Evolutionary conservation across 2,797 vertebrate genomes (phyloP).

Genomic region (Gambusia yucatana): DNA sequence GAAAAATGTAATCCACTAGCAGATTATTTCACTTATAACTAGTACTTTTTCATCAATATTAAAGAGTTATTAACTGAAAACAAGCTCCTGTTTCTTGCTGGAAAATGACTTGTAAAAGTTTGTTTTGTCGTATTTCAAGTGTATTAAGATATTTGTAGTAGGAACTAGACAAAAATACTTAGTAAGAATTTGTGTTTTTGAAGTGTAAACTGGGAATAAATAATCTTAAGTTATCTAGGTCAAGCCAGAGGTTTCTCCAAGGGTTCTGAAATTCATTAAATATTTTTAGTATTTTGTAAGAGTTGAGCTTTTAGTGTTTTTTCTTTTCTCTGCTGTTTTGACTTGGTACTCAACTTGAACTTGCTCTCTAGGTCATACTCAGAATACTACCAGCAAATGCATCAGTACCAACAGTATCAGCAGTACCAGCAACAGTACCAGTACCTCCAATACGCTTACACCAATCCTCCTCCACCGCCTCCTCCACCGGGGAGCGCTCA

Average conservation of each 20-base stretch:
- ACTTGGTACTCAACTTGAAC: background rate
- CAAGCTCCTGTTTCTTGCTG: no score
- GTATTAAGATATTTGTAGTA: no score
- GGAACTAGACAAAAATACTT: no score
- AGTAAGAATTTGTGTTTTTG: no score
- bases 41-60: no score
- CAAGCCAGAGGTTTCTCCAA: background rate
- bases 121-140: no score
- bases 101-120: no score
- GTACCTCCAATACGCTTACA: constrained; percentile 85
- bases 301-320: background rate
- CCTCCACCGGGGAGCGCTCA: constrained; percentile 59
- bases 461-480: constrained; percentile 73
- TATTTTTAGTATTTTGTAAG: background rate
- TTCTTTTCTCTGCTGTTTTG: background rate
- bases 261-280: background rate
- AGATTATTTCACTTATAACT: no score
- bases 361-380: constrained; percentile 76
- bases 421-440: constrained; percentile 86
- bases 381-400: constrained; percentile 86
- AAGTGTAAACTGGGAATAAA: background rate
- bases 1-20: no score
- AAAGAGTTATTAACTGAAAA: no score
- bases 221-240: background rate
- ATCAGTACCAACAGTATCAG: constrained; percentile 85